Conservation (phyloP, 2,888 invertebrate species). For the Caenorhabditis doughertyi region DNA sequence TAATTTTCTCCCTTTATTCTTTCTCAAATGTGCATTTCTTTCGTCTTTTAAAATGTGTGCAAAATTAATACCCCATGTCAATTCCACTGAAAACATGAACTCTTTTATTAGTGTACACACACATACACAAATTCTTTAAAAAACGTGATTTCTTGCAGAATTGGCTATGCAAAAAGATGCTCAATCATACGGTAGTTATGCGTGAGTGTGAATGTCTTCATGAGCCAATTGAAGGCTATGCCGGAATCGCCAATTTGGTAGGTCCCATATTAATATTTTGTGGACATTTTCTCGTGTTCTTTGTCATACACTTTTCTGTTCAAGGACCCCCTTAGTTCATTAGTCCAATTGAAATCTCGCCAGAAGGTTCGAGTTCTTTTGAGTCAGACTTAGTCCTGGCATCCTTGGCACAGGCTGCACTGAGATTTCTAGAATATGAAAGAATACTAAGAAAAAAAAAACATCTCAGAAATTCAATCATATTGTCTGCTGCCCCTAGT, state of each 20-base stretch:
- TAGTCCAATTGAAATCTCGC: constrained; percentile 13
- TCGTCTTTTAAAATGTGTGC: background rate
- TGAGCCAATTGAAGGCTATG: constrained; percentile 64
- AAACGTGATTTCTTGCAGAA: constrained; percentile 44
- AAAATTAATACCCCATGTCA: constrained; percentile 17
- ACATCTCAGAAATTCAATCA: constrained; percentile 19
- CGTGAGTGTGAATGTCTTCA: constrained; percentile 72
- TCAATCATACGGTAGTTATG: constrained; percentile 63
- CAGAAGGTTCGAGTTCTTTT: constrained; percentile 23
- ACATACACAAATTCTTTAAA: background rate
- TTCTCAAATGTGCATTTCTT: constrained; percentile 3
- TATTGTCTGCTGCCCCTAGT: constrained; percentile 7
- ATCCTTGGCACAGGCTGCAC: background rate
- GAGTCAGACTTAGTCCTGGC: constrained; percentile 10
- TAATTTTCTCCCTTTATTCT: background rate
- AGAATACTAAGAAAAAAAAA: constrained; percentile 9
- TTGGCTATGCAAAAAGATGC: constrained; percentile 51
- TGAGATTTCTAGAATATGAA: background rate
- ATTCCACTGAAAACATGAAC: constrained; percentile 15
- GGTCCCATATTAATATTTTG: constrained; percentile 9
- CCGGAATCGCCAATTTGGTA: constrained; percentile 65
- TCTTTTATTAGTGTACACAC: background rate
- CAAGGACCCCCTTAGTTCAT: constrained; percentile 14
- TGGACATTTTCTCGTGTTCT: background rate
- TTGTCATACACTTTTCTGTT: constrained; percentile 11